Base-by-base conservation (phyloP, 37 sponge, comb jelly and placozoan species). In the Spongia lamella region DNA sequence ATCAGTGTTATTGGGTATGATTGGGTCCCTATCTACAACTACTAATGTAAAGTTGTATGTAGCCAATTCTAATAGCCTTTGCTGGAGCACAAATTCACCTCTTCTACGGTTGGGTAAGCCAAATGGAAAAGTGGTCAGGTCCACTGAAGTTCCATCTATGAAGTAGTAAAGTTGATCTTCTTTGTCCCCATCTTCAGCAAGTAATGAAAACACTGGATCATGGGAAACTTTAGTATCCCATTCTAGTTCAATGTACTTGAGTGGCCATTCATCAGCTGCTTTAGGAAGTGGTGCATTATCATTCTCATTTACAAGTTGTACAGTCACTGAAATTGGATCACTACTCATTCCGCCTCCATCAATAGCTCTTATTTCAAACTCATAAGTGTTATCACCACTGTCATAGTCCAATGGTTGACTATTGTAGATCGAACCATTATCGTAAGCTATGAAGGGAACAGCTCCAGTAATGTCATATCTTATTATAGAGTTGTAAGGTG, bases 261-360 rank as follows among this genome's bases (percentile, higher is more conserved):
- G 39, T 40, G 82, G 82, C 82, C 82, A 82, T 43, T 82, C 82
- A 24, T 34, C 33, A 14, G 15, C 22, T 25, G 59, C 61, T 9
- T 74, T 39, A 38, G 87, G 60, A 9, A 47, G 22, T 16, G 89
- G 89, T 0, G 59, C 43, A 49, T 84, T 64, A 22, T 89, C 89
- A 63, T 89, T 89, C 50, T 82, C 80, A 72, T 89, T 79, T 35
- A 57, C 13, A 7, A 89, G 57, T 24, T 43, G 56, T 15, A 89
- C 64, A 17, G 26, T 37, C 17, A 89, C 80, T 16, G 59, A 26
- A 21, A 70, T 56, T 16, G 75, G 80, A 21, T 61, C n/a, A 57
- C 80, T 73, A 0, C 52, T 63, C 39, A 75, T 16, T 26, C 80
- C 80, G 40, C 53, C 75, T 9, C 78, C 75, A 55, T 89, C 89